Percentiles rank a stretch among this genome's conserved stretches.
These are phyloP conservation scores for Phthorimaea operculella DNA, from an alignment of 1,140 invertebrate genomes.

Conservation along the genomic window DNA sequence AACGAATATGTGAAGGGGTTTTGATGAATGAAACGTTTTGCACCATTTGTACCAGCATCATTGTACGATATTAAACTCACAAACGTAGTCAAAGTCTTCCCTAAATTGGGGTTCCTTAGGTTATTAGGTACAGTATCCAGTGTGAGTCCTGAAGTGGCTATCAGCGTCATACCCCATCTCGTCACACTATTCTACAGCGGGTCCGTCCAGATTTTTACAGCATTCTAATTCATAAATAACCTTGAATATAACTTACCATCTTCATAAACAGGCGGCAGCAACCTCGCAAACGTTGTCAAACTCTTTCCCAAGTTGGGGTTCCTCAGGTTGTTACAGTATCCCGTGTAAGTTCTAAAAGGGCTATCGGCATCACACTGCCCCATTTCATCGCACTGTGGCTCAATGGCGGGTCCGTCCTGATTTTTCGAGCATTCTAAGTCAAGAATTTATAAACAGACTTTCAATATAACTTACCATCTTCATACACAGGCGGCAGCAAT, in stretches of 20 bases:
- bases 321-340: constrained; percentile 91
- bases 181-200: too few species aligned
- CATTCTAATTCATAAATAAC: too few species aligned
- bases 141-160: constrained; percentile 82
- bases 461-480: constrained; percentile 75
- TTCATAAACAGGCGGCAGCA: constrained; percentile 88
- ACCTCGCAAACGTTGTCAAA: constrained; percentile 85
- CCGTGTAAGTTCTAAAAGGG: constrained; percentile 85
- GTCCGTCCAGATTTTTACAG: too few species aligned
- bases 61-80: constrained; percentile 84
- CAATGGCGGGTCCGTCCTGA: constrained; percentile 53
- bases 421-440: too few species aligned
- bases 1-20: too few species aligned
- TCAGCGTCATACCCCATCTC: constrained; percentile 83
- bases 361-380: constrained; percentile 81
- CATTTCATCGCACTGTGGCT: constrained; percentile 74
- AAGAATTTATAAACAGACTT: too few species aligned
- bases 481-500: constrained; percentile 86
- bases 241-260: constrained; percentile 77
- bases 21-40: too few species aligned
- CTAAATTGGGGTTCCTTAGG: constrained; percentile 84
- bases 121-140: constrained; percentile 96
- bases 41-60: too few species aligned
- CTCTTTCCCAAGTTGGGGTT: constrained; percentile 88
- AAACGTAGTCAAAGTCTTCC: constrained; percentile 87